These are phyloP conservation scores for Mico argentatus DNA, from an alignment of 2,797 vertebrate species.

Conservation along the genomic window DNA sequence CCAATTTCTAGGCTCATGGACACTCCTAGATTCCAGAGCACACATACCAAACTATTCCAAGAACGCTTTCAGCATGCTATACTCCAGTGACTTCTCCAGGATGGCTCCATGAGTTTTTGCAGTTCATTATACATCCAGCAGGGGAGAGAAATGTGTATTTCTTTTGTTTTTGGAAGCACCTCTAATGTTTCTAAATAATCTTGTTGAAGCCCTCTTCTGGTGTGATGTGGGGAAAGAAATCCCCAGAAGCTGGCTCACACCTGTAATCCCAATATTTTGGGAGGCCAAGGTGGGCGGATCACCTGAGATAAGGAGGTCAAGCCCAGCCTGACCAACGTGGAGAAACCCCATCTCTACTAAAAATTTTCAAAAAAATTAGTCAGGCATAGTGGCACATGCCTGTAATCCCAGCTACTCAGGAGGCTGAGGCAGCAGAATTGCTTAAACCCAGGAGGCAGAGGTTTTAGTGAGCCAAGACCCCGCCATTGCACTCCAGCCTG, in stretches of 20 bases:
- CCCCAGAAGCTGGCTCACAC: not conserved
- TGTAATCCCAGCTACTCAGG: too few relatives aligned
- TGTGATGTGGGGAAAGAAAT: not conserved
- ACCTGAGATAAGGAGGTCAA: not conserved
- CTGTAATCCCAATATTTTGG: too few relatives aligned
- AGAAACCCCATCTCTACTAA: too few relatives aligned
- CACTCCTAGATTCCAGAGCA: not conserved
- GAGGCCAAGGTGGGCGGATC: too few relatives aligned
- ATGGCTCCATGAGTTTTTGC: not conserved
- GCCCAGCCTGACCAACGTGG: too few relatives aligned
- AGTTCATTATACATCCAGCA: not conserved
- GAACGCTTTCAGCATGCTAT: not conserved
- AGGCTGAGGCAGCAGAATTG: too few relatives aligned
- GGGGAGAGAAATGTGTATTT: not conserved
- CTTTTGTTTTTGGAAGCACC: not conserved
- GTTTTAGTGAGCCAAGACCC: too few relatives aligned
- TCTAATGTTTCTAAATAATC: not conserved
- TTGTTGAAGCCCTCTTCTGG: not conserved
- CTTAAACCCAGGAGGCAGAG: too few relatives aligned
- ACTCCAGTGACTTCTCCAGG: not conserved
- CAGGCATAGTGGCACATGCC: too few relatives aligned
- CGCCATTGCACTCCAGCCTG: too few relatives aligned
- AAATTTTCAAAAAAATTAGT: too few relatives aligned
- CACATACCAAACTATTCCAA: not conserved
- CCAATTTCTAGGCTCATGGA: not conserved